A percentile compares a stretch with the other conserved stretches of the same genome.
phyloP scores from a whole-genome alignment of 2,888 invertebrate species.

The Drosophila niveifrons region DNA sequence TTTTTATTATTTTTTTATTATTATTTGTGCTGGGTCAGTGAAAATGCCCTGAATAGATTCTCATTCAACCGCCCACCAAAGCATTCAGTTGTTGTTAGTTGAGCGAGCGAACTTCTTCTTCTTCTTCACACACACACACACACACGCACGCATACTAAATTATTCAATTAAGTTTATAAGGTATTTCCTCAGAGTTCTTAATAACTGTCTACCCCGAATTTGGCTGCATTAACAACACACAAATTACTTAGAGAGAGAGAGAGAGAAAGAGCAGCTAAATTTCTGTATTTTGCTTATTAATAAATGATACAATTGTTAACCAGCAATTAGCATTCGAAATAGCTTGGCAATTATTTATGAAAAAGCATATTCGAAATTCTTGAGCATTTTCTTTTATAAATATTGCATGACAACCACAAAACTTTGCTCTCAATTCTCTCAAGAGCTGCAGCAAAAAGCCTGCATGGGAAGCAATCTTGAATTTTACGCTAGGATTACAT shows the following conservation, averaged over 20 bases:
- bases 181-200: background rate
- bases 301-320: too few relatives aligned
- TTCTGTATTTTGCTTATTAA: too few relatives aligned
- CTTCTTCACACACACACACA: too few relatives aligned
- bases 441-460: background rate
- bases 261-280: background rate
- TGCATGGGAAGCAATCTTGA: background rate
- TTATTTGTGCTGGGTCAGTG: conserved; percentile 35
- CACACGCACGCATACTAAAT: background rate
- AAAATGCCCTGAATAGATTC: conserved; percentile 12
- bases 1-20: conserved; percentile 5
- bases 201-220: background rate
- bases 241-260: too few relatives aligned
- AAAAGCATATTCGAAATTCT: too few relatives aligned
- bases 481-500: conserved; percentile 6
- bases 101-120: too few relatives aligned
- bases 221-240: too few relatives aligned
- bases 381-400: background rate
- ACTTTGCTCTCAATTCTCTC: background rate
- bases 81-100: background rate
- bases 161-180: conserved; percentile 1
- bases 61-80: background rate
- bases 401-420: background rate
- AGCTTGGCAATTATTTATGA: too few relatives aligned
- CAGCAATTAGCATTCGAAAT: too few relatives aligned